Percentiles rank a stretch among this genome's conserved stretches.
Evolutionary conservation across 2,113 vertebrate genomes (phyloP).

Genomic region (Plecotus auritus): DNA sequence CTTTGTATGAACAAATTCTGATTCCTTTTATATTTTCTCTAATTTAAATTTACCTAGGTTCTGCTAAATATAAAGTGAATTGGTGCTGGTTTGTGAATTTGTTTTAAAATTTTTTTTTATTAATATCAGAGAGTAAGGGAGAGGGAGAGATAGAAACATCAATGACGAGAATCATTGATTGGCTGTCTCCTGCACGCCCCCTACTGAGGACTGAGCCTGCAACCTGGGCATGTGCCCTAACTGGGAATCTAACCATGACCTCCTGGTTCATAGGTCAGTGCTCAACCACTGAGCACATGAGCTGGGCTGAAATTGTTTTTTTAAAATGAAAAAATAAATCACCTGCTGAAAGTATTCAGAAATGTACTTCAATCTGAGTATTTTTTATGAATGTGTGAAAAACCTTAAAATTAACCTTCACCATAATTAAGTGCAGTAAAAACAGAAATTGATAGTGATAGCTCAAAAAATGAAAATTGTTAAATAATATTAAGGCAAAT

Average conservation of each 20-base stretch:
- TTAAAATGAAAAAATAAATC: constrained; percentile 1
- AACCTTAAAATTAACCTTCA: not conserved
- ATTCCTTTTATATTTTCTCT: not conserved
- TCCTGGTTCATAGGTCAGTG: too few relatives aligned
- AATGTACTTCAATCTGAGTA: not conserved
- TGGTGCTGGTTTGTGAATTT: not conserved
- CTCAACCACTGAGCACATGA: too few relatives aligned
- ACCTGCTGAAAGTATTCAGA: not conserved
- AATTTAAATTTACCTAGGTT: not conserved
- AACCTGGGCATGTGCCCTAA: too few relatives aligned
- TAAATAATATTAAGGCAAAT: not conserved
- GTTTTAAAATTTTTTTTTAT: not conserved
- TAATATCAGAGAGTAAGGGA: too few relatives aligned
- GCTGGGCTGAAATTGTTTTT: not conserved
- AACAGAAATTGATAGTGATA: not conserved
- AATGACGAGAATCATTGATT: too few relatives aligned
- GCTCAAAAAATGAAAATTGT: not conserved
- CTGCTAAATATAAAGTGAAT: not conserved
- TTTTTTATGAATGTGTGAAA: not conserved
- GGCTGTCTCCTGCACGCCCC: too few relatives aligned
- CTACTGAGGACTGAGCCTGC: too few relatives aligned
- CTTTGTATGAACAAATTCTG: not conserved
- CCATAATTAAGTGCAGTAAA: not conserved
- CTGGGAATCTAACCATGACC: too few relatives aligned
- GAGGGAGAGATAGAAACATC: too few relatives aligned